phyloP scores from a whole-genome alignment of 2,113 vertebrate genomes.

The Leucosticte australis region DNA sequence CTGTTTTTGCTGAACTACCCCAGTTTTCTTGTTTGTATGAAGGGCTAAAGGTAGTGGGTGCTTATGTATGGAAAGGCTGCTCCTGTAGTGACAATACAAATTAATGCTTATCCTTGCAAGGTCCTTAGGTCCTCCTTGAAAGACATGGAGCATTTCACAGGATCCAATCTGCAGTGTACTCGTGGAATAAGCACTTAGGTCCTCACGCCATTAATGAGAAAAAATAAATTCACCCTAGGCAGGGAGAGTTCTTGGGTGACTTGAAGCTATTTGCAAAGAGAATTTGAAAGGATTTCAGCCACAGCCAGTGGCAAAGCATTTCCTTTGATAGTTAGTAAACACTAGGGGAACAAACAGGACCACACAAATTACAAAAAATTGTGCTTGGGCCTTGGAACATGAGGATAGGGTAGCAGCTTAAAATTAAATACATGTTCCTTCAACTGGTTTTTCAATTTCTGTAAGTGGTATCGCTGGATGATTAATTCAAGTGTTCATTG shows the following conservation, averaged over 20 bases:
- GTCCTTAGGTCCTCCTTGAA: background rate
- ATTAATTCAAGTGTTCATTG: background rate
- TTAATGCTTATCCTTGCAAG: background rate
- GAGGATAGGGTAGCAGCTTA: background rate
- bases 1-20: background rate
- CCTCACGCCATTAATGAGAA: background rate
- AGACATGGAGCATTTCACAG: background rate
- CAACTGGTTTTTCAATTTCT: background rate
- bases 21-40: background rate
- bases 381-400: background rate
- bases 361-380: background rate
- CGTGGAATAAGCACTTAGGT: background rate
- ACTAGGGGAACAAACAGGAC: background rate
- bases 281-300: background rate
- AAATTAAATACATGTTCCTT: background rate
- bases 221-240: background rate
- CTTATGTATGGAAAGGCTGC: background rate
- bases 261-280: slow-evolving; percentile 1
- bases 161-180: background rate
- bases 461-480: background rate
- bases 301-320: background rate
- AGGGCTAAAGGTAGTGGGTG: background rate
- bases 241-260: background rate
- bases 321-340: background rate
- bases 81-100: background rate